A percentile compares a stretch with the other conserved stretches of the same genome.
phyloP scores from a whole-genome alignment of 2,113 vertebrate genomes.

The Cephalophus harveyi region DNA sequence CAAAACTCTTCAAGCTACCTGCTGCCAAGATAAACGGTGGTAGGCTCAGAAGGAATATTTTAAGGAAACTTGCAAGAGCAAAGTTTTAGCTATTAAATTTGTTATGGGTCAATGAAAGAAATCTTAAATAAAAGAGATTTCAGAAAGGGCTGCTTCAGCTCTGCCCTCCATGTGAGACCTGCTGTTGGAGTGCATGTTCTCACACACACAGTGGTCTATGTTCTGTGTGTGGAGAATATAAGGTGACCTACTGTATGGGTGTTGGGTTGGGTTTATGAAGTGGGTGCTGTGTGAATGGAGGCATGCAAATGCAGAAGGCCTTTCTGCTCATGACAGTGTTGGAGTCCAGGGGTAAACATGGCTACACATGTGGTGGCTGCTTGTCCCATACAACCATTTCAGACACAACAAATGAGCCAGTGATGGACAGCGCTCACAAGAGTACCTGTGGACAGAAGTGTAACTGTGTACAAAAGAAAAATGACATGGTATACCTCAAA shows the following conservation, averaged over 20 bases:
- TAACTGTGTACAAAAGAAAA: background rate
- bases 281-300: background rate
- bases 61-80: slow-evolving; percentile 67
- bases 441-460: background rate
- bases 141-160: slow-evolving; percentile 12
- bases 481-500: background rate
- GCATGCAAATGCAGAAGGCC: background rate
- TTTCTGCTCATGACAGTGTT: background rate
- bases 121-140: slow-evolving; percentile 61
- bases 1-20: slow-evolving; percentile 58
- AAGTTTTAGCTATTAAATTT: slow-evolving; percentile 61
- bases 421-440: background rate
- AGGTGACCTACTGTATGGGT: background rate
- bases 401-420: background rate
- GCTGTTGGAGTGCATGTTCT: background rate
- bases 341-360: background rate
- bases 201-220: background rate
- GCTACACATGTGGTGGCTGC: background rate
- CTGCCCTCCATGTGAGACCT: background rate
- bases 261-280: background rate
- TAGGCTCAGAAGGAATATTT: slow-evolving; percentile 69
- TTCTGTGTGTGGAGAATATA: background rate
- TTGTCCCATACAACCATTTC: background rate
- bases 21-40: slow-evolving; percentile 74
- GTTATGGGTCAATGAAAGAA: slow-evolving; percentile 60